Evolutionary conservation across 2,113 vertebrate genomes (phyloP).

Genomic region (Phylloscopus trochilus): DNA sequence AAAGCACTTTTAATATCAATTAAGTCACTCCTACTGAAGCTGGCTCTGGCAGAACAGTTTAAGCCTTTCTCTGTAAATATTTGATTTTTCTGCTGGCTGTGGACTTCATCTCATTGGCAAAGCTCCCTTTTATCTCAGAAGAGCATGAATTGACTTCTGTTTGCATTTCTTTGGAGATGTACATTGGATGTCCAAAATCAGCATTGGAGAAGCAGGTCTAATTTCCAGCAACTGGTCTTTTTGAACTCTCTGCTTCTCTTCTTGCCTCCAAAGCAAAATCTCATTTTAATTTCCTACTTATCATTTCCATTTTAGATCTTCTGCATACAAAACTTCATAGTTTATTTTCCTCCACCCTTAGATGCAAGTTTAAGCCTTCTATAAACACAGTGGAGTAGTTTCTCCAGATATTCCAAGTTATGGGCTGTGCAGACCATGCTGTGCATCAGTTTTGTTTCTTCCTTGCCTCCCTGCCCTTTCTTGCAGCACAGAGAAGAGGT

Average conservation of each 20-base stretch:
- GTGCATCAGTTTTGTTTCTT: neutral
- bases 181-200: neutral
- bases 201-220: neutral
- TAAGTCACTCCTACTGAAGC: neutral
- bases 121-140: neutral
- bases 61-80: neutral
- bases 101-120: neutral
- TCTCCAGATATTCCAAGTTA: neutral
- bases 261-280: neutral
- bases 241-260: neutral
- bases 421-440: neutral
- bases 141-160: neutral
- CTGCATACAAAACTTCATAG: neutral
- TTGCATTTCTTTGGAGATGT: neutral
- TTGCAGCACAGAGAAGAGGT: neutral
- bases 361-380: neutral
- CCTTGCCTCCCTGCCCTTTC: neutral
- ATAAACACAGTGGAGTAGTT: neutral
- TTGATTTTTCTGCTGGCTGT: neutral
- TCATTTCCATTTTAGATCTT: neutral
- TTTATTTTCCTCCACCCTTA: neutral
- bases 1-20: neutral
- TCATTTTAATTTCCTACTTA: neutral
- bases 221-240: neutral
- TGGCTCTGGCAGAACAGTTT: neutral